Conservation (phyloP, 1,140 invertebrate genomes). For the Whitmania pigra region DNA sequence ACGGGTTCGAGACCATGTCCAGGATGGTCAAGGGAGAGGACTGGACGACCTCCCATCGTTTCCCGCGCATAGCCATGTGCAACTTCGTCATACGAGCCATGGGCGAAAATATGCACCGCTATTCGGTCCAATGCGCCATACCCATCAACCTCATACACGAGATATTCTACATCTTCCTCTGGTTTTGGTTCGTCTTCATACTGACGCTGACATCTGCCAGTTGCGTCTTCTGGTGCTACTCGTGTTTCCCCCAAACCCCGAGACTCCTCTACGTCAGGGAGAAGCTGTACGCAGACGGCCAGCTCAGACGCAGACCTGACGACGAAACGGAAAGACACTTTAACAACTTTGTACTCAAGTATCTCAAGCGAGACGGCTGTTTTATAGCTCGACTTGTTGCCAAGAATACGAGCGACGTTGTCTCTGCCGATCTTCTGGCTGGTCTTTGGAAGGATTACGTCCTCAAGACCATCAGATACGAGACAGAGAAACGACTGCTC, state of each 20-base stretch:
- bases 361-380: slow-evolving; percentile 23
- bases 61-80: slow-evolving; percentile 40
- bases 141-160: slow-evolving; percentile 28
- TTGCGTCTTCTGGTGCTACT: slow-evolving; percentile 33
- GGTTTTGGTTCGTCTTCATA: slow-evolving; percentile 49
- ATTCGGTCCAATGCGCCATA: slow-evolving; percentile 30
- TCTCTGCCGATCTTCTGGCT: slow-evolving; percentile 16
- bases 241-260: slow-evolving; percentile 31
- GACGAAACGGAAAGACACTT: neutral
- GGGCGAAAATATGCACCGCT: slow-evolving; percentile 32
- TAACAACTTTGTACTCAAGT: slow-evolving; percentile 7
- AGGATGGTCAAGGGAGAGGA: slow-evolving; percentile 42
- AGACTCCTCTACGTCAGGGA: slow-evolving; percentile 41
- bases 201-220: slow-evolving; percentile 42
- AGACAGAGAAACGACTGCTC: no score
- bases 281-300: slow-evolving; percentile 38
- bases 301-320: slow-evolving; percentile 27
- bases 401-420: slow-evolving; percentile 21
- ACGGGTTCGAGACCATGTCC: slow-evolving; percentile 45
- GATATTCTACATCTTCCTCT: slow-evolving; percentile 44
- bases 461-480: neutral
- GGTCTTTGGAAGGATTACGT: slow-evolving; percentile 8
- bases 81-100: slow-evolving; percentile 43
- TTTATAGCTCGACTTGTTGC: slow-evolving; percentile 24
- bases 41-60: slow-evolving; percentile 40